Percentiles rank a stretch among this genome's conserved stretches.
phyloP scores from a whole-genome alignment of 2,888 invertebrate species.

The Asteroscopus sphinx region DNA sequence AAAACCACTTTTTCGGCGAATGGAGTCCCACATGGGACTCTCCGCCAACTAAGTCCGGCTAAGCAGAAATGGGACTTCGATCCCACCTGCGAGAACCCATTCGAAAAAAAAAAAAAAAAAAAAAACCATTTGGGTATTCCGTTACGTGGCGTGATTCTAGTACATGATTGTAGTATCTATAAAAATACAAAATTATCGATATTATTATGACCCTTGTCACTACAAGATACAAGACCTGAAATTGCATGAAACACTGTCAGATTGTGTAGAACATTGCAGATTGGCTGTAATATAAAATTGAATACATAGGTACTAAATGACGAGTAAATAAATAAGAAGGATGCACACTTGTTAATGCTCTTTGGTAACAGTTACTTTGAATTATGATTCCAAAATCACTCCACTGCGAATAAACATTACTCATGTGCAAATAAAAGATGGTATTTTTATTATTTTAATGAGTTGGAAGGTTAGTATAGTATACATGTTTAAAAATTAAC shows the following conservation, averaged over 20 bases:
- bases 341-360: slow-evolving; percentile 28
- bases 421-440: slow-evolving; percentile 4
- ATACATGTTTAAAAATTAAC: no score
- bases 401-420: slow-evolving; percentile 10
- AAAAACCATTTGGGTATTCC: slow-evolving; percentile 59
- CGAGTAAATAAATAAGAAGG: slow-evolving; percentile 26
- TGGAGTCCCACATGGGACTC: no score
- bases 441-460: not conserved
- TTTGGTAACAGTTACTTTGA: slow-evolving; percentile 35
- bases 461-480: slow-evolving; percentile 3
- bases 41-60: no score
- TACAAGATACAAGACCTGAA: not conserved
- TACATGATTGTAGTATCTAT: slow-evolving; percentile 29
- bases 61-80: no score
- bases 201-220: slow-evolving; percentile 27
- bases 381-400: slow-evolving; percentile 26
- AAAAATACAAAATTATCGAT: slow-evolving; percentile 41
- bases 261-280: slow-evolving; percentile 4
- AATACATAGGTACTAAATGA: slow-evolving; percentile 16
- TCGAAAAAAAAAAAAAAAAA: no score
- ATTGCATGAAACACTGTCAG: not conserved
- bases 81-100: no score
- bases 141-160: slow-evolving; percentile 48
- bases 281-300: slow-evolving; percentile 27
- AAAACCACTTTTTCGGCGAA: no score